A percentile compares a stretch with the other conserved stretches of the same genome.
Evolutionary conservation across 2,888 invertebrate species (phyloP).

Genomic region (Melanophora roralis): DNA sequence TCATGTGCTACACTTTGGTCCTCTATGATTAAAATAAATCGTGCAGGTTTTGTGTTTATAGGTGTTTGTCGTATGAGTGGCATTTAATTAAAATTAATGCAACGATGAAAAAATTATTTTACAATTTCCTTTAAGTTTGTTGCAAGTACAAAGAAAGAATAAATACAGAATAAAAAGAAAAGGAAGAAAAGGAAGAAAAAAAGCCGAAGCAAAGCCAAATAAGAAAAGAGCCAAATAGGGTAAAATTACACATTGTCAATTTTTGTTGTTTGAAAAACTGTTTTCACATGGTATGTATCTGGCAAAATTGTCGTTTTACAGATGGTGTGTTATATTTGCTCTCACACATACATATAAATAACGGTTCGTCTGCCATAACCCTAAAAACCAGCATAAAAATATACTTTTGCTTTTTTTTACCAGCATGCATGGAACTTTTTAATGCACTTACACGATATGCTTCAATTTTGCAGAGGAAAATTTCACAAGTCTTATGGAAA

Average conservation of each 20-base stretch:
- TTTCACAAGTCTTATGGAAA: no score
- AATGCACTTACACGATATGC: no score
- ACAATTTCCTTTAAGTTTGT: conserved; percentile 43
- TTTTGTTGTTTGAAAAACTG: no score
- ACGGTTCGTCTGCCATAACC: neutral
- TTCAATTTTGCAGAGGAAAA: no score
- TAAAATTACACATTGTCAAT: conserved; percentile 44
- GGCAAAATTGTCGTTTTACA: no score
- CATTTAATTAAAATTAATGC: conserved; percentile 76
- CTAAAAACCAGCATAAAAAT: no score
- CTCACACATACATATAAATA: neutral
- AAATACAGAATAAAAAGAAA: conserved; percentile 23
- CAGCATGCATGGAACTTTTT: no score
- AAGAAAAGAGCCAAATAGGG: conserved; percentile 10
- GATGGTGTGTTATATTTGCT: neutral
- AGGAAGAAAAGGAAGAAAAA: conserved; percentile 8
- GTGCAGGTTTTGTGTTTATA: conserved; percentile 24
- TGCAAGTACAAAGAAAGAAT: conserved; percentile 26
- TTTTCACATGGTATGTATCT: no score
- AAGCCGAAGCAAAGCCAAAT: neutral
- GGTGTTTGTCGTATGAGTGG: conserved; percentile 75
- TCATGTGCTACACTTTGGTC: neutral
- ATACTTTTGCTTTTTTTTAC: no score
- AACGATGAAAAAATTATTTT: conserved; percentile 64
- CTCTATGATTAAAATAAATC: neutral